Evolutionary conservation across 2,888 invertebrate species (phyloP).

Genomic region (Amorpha juglandis): DNA sequence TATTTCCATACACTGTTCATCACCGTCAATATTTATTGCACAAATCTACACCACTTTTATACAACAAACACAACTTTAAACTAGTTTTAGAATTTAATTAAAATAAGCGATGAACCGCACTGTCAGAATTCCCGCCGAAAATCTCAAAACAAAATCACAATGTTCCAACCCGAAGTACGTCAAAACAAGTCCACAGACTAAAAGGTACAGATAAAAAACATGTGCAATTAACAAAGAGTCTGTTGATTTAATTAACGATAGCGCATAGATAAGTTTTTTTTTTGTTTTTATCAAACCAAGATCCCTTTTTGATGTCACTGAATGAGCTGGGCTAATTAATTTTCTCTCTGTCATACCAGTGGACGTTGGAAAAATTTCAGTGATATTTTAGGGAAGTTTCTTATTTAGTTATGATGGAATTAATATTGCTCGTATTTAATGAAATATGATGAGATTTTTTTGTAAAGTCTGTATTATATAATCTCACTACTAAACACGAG

Average conservation of each 20-base stretch:
- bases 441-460: neutral
- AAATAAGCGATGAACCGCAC: no score
- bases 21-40: no score
- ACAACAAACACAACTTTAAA: no score
- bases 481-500: no score
- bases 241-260: slow-evolving; percentile 31
- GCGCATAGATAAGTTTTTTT: slow-evolving; percentile 28
- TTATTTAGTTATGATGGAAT: neutral
- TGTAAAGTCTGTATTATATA: neutral
- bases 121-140: no score
- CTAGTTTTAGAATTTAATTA: no score
- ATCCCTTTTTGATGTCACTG: slow-evolving; percentile 24
- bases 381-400: slow-evolving; percentile 4
- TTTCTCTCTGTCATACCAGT: slow-evolving; percentile 11
- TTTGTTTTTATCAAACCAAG: slow-evolving; percentile 26
- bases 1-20: no score
- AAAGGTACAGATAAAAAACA: slow-evolving; percentile 14
- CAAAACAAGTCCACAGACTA: no score
- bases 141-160: neutral
- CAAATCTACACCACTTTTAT: no score
- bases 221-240: slow-evolving; percentile 18
- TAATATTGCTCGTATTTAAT: neutral
- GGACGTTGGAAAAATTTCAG: neutral
- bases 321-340: slow-evolving; percentile 22
- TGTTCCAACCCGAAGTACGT: neutral